Evolutionary conservation across 2,113 vertebrate genomes (phyloP), one percentile per base, ranked within the genome.

Genomic region (Astur gentilis): DNA sequence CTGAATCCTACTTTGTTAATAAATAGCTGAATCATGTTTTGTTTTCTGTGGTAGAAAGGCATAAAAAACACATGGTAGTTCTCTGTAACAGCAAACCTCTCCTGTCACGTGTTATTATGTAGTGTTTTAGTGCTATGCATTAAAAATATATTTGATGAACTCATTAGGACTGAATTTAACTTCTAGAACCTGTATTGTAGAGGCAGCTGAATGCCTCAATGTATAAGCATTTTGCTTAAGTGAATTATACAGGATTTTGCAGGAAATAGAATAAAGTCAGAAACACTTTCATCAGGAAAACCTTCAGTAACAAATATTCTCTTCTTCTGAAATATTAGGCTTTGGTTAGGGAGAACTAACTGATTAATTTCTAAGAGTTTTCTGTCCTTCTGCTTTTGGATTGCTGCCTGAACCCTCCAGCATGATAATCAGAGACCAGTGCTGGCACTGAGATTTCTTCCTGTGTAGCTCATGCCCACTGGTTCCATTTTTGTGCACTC

Each of bases 21-120:
- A 13, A 44, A 27, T 13, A 22, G 6, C 0, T 25, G 70, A 64
- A 42, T n/a, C 15, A 1, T 0, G 13, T 50, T n/a, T 50, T 47
- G 6, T 4, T 45, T 15, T 86, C n/a, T 21, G 10, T 65, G 20
- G 22, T 1, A 13, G 32, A 11, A 34, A 61, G 15, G 19, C 21
- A 17, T 32, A 40, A 16, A 49, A 26, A 52, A 1, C 29, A 22
- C 17, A 13, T 0, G 10, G 42, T 4, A 27, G 23, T 7, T 70
- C 54, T 70, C 16, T 21, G 42, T 0, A 49, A 49, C 36, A 91
- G 49, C 57, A 42, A 76, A 26, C 25, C 9, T 75, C 26, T 73
- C 20, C 23, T 23, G 40, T 25, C 77, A 21, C 34, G 19, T 16
- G 38, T 15, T 57, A 4, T 36, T 44, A 3, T 5, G 34, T 4